phyloP scores from a whole-genome alignment of 2,888 invertebrate species.

The Melanotus villosus region DNA sequence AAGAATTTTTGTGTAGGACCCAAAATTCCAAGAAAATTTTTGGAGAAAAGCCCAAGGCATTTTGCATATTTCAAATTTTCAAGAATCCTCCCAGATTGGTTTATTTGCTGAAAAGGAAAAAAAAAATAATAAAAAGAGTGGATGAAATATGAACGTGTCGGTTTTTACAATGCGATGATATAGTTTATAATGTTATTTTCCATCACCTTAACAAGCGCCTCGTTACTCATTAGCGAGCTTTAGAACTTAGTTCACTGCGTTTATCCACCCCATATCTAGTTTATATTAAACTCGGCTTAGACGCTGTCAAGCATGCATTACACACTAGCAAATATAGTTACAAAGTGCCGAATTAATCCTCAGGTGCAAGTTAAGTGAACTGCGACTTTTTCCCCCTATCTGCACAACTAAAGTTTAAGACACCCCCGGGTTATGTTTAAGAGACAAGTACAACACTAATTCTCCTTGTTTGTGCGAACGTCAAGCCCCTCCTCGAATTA shows the following conservation, averaged over 20 bases:
- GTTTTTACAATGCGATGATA: too few species aligned
- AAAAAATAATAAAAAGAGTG: too few species aligned
- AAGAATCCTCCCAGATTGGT: too few species aligned
- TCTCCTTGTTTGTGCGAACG: background rate
- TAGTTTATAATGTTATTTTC: too few species aligned
- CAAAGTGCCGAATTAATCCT: constrained; percentile 38
- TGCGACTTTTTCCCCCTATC: constrained; percentile 28
- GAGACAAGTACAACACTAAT: background rate
- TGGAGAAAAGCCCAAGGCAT: too few species aligned
- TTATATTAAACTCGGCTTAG: constrained; percentile 37
- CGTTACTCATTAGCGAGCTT: constrained; percentile 31
- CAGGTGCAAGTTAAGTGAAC: constrained; percentile 57
- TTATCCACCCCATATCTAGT: constrained; percentile 20
- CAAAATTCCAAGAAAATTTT: too few species aligned
- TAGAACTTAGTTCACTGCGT: constrained; percentile 34
- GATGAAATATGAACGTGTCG: too few species aligned
- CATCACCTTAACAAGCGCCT: constrained; percentile 19
- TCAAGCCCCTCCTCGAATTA: too few species aligned
- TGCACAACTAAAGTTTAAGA: constrained; percentile 1
- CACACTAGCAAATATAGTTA: constrained; percentile 34
- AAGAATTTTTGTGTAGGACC: too few species aligned
- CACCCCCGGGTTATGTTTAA: background rate
- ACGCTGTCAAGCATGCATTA: constrained; percentile 36
- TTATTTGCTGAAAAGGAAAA: too few species aligned
- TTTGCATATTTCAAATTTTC: too few species aligned